Conservation (phyloP, 2,888 invertebrate genomes). For the Rotaria magnacalcarata region DNA sequence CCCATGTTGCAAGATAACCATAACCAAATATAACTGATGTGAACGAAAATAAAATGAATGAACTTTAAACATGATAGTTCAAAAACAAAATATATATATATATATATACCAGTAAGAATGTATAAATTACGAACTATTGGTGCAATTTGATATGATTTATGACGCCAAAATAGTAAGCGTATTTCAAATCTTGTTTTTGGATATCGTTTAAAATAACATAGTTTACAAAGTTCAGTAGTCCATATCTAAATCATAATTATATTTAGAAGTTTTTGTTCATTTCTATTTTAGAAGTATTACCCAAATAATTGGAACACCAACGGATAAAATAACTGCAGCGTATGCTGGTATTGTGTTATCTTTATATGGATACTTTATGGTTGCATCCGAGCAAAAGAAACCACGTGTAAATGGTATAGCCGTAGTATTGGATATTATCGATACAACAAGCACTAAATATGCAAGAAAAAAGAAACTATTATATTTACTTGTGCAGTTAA, state of each 20-base stretch:
- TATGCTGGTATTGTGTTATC: conserved; percentile 40
- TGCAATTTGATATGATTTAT: background rate
- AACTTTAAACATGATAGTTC: too few species aligned
- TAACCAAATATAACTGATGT: conserved; percentile 38
- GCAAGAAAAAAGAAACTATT: background rate
- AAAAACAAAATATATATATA: background rate
- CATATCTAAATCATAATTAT: background rate
- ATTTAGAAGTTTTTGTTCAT: too few species aligned
- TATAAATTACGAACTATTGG: conserved; percentile 41
- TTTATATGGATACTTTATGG: conserved; percentile 45
- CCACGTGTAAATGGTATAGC: conserved; percentile 46
- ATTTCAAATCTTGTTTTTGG: background rate
- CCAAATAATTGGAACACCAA: background rate
- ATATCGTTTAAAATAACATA: background rate
- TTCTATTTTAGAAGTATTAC: background rate
- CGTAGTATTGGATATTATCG: conserved; percentile 23
- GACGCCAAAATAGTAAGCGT: conserved; percentile 22
- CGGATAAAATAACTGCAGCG: background rate
- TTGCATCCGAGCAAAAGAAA: conserved; percentile 46
- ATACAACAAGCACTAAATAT: background rate
- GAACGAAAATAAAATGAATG: too few species aligned
- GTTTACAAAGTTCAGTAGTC: background rate
- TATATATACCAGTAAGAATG: background rate
- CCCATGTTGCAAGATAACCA: conserved; percentile 42
- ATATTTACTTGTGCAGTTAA: background rate